A percentile compares a stretch with the other conserved stretches of the same genome.
These are phyloP conservation scores for Notothenia coriiceps DNA, from an alignment of 2,113 vertebrate species.

Conservation along the genomic window DNA sequence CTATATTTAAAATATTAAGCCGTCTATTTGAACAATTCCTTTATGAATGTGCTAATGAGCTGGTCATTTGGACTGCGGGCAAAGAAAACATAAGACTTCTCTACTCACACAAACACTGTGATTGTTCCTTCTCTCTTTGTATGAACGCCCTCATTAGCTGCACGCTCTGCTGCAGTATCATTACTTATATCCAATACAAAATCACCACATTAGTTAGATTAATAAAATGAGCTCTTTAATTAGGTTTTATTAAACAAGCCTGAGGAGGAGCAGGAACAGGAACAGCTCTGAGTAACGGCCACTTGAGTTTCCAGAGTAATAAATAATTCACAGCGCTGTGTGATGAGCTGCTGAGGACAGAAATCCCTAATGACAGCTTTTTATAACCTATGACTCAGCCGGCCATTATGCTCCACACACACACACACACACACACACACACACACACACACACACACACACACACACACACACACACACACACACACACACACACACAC, in stretches of 20 bases:
- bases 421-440: slow-evolving; percentile 63
- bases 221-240: slow-evolving; percentile 64
- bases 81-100: slow-evolving; percentile 64
- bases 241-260: slow-evolving; percentile 78
- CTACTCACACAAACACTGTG: slow-evolving; percentile 71
- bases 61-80: slow-evolving; percentile 66
- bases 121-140: slow-evolving; percentile 55
- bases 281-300: slow-evolving; percentile 75
- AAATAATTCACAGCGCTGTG: slow-evolving; percentile 84
- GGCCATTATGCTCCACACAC: slow-evolving; percentile 82
- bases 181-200: slow-evolving; percentile 60
- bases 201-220: slow-evolving; percentile 48
- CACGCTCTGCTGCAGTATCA: slow-evolving; percentile 26
- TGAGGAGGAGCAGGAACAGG: slow-evolving; percentile 75
- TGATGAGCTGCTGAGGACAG: slow-evolving; percentile 84
- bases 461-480: slow-evolving; percentile 81
- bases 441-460: slow-evolving; percentile 75
- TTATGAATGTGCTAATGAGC: slow-evolving; percentile 66
- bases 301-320: slow-evolving; percentile 83
- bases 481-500: slow-evolving; percentile 80
- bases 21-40: slow-evolving; percentile 6
- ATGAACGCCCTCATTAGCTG: slow-evolving; percentile 59
- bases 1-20: slow-evolving; percentile 13
- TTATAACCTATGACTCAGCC: slow-evolving; percentile 87
- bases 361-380: slow-evolving; percentile 86